These are phyloP conservation scores for Zygothrica quintamaculata DNA, from an alignment of 2,888 invertebrate species.

Conservation along the genomic window DNA sequence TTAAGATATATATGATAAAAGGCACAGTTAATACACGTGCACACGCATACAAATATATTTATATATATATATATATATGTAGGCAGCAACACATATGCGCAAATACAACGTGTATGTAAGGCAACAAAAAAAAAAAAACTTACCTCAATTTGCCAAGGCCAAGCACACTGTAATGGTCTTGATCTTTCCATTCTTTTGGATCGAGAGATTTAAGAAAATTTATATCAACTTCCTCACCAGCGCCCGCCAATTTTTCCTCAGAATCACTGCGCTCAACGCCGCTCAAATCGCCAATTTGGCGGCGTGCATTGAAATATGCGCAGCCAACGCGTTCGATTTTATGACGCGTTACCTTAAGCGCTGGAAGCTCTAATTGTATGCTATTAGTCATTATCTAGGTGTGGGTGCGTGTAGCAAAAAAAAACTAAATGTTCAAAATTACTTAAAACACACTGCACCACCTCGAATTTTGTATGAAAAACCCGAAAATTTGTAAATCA, in stretches of 20 bases:
- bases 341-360: conserved; percentile 62
- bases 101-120: not conserved
- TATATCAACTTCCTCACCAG: conserved; percentile 89
- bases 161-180: conserved; percentile 98
- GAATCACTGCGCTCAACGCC: conserved; percentile 78
- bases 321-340: conserved; percentile 76
- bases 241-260: conserved; percentile 81
- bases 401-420: conserved; percentile 19
- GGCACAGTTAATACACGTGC: conserved; percentile 54
- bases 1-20: too few relatives aligned
- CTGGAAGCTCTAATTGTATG: conserved; percentile 49
- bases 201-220: conserved; percentile 94
- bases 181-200: conserved; percentile 98
- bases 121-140: conserved; percentile 9
- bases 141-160: conserved; percentile 90
- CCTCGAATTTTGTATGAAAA: conserved; percentile 49
- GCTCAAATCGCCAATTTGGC: conserved; percentile 64
- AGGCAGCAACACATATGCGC: not conserved
- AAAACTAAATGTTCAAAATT: conserved; percentile 42
- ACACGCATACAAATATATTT: conserved; percentile 8
- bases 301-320: conserved; percentile 74
- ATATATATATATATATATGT: too few relatives aligned
- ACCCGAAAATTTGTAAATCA: conserved; percentile 50
- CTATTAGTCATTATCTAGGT: conserved; percentile 52
- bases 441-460: conserved; percentile 57